Percentiles rank a stretch among this genome's conserved stretches.
Evolutionary conservation across 2,113 vertebrate genomes (phyloP).

Genomic region (Gambusia affinis): DNA sequence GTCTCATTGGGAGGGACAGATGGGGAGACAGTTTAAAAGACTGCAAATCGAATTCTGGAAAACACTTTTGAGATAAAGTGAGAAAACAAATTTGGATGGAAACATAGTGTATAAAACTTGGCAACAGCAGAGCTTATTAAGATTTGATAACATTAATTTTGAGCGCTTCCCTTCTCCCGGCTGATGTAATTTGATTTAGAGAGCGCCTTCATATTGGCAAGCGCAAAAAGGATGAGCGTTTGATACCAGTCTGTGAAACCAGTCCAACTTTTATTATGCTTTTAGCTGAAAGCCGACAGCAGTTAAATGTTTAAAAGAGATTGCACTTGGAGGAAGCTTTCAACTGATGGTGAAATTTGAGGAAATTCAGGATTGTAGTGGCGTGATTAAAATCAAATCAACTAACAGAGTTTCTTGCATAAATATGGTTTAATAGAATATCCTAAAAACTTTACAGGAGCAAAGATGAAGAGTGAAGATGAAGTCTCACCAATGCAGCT

Average conservation of each 20-base stretch:
- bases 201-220: background rate
- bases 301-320: background rate
- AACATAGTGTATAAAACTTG: background rate
- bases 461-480: background rate
- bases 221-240: background rate
- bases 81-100: background rate
- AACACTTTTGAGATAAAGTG: background rate
- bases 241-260: background rate
- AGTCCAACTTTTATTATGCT: background rate
- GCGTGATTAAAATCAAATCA: background rate
- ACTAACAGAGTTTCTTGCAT: background rate
- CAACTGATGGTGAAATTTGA: background rate
- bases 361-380: background rate
- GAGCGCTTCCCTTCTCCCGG: background rate
- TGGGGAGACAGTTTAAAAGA: background rate
- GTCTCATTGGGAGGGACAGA: slow-evolving; percentile 62
- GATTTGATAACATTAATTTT: background rate
- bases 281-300: background rate
- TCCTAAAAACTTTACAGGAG: background rate
- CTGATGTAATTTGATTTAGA: slow-evolving; percentile 10
- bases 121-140: background rate
- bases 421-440: background rate
- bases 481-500: slow-evolving; percentile 73
- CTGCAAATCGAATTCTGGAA: too few relatives aligned
- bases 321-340: background rate